Conservation (phyloP, 2,113 vertebrate species). For the Periophthalmus modestus region DNA sequence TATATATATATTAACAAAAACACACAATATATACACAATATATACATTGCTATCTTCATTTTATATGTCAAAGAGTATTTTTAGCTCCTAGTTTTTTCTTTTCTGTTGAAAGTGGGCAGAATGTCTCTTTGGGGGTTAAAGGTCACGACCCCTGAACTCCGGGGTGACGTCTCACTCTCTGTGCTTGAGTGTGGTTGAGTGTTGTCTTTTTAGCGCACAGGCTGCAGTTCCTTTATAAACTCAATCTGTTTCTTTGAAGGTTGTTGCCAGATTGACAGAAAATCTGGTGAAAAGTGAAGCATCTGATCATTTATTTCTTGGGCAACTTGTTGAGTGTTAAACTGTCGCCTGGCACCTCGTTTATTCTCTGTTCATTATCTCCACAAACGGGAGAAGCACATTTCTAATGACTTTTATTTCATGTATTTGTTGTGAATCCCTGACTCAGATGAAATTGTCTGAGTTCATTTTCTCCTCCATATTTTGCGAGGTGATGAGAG, state of each 20-base stretch:
- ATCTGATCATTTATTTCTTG: not conserved
- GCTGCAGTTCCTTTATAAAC: too few species aligned
- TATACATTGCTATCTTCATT: too few species aligned
- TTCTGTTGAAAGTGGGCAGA: too few species aligned
- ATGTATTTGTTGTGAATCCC: slow-evolving; percentile 26
- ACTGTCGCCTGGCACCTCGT: not conserved
- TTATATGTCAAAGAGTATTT: too few species aligned
- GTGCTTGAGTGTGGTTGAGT: too few species aligned
- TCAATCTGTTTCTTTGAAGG: not conserved
- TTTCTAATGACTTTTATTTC: not conserved
- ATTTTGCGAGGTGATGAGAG: not conserved
- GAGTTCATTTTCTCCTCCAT: slow-evolving; percentile 8
- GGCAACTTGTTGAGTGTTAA: not conserved
- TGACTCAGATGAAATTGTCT: slow-evolving; percentile 28
- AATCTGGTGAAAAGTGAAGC: not conserved
- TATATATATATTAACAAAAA: too few species aligned
- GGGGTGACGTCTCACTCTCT: too few species aligned
- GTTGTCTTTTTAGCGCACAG: too few species aligned
- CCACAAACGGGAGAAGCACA: slow-evolving; percentile 15
- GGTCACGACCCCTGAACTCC: too few species aligned
- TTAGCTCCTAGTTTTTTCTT: too few species aligned
- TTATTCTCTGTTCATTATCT: slow-evolving; percentile 10
- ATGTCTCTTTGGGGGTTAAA: too few species aligned
- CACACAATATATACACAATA: too few species aligned
- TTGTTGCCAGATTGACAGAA: not conserved